Base-by-base conservation (phyloP, 2,888 invertebrate species). In the Mythimna albipuncta region DNA sequence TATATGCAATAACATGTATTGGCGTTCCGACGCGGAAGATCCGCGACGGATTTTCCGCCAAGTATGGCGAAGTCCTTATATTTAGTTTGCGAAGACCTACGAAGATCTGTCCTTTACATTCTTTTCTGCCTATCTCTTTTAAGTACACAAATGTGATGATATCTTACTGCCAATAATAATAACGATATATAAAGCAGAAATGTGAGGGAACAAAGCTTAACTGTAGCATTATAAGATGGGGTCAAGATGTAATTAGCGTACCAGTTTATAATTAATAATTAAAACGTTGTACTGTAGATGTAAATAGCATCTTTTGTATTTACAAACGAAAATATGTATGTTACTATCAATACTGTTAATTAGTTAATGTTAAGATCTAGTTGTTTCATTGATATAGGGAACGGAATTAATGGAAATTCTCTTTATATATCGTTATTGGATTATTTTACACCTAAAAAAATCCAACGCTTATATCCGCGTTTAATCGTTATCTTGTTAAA, bases 201-300 rank as follows among this genome's bases (percentile, higher is more conserved):
- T 59, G 35, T 75, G 54, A 10, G 55, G 26, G 62, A 75, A 85
- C 85, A 85, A 85, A 72, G 83, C 71, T 52, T 68, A 78, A 75
- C 74, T 85, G 83, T 78, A 35, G 41, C 64, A 69, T 76, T 79
- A 67, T 79, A 70, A 74, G 70, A 77, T 69, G 59, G 74, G 76
- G 76, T 75, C 72, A 73, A 64, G 54, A 74, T 68, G 72, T 69
- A 78, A 75, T 66, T 78, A 62, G 54, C 77, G 58, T 32, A 50
- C n/a, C 62, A 72, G 73, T 70, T 68, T 55, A 74, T 68, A 70
- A 74, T 81, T 72, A 72, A 68, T 78, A 69, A 68, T 70, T 77
- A 68, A 68, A 73, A 81, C 84, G 75, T 75, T 82, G 82, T 84
- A 64, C 77, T 81, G 16, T 21, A 3, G 26, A 38, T 35, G 66